Conservation (phyloP, 2,113 vertebrate species). For the Albula glossodonta region DNA sequence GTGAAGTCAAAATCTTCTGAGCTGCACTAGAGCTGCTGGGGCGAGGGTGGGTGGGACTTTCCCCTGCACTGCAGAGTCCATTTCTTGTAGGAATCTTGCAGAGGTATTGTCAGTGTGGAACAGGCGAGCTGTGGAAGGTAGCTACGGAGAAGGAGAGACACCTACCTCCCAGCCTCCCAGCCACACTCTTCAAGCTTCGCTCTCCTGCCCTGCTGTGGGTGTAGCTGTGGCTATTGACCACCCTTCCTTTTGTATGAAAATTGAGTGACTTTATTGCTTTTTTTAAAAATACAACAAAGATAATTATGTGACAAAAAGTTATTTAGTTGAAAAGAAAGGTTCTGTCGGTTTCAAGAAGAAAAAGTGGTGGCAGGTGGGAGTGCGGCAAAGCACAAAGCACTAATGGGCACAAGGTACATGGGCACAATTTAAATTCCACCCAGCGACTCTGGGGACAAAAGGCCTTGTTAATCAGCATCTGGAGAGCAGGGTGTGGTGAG, state of each 20-base stretch:
- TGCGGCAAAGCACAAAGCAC: neutral
- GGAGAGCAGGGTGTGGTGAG: neutral
- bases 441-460: neutral
- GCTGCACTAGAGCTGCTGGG: neutral
- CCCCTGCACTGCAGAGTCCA: neutral
- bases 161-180: no score
- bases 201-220: no score
- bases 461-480: neutral
- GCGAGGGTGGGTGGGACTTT: neutral
- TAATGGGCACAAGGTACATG: constrained; percentile 42
- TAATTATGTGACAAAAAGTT: neutral
- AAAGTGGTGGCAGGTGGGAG: neutral
- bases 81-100: no score
- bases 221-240: no score
- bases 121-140: no score
- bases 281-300: neutral
- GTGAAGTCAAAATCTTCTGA: no score
- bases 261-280: neutral
- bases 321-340: neutral
- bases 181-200: no score
- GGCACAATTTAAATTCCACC: constrained; percentile 31
- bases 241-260: neutral
- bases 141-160: no score
- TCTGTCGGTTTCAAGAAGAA: neutral
- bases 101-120: no score